Conservation (phyloP, 1,140 invertebrate genomes). For the Battus philenor region DNA sequence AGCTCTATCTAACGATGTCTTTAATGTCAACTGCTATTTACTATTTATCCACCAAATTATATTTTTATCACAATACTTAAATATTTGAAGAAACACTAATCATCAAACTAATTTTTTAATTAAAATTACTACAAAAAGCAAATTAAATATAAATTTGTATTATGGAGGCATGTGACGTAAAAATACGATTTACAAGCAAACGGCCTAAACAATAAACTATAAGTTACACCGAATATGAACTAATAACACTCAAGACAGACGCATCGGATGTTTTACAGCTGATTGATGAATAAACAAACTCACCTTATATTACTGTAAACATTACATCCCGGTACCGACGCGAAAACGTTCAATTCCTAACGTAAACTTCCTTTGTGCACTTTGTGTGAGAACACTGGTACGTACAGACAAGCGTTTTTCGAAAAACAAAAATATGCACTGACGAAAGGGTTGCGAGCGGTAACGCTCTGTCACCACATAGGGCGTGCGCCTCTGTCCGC, state of each 20-base stretch:
- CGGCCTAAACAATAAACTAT: too few relatives aligned
- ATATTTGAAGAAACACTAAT: too few relatives aligned
- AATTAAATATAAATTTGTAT: too few relatives aligned
- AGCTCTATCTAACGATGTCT: too few relatives aligned
- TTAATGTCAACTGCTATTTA: too few relatives aligned
- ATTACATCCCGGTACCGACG: slow-evolving; percentile 33
- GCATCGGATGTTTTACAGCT: slow-evolving; percentile 38
- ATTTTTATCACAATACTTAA: too few relatives aligned
- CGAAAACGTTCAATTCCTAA: slow-evolving; percentile 33
- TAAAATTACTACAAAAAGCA: too few relatives aligned
- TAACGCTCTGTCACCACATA: slow-evolving; percentile 28
- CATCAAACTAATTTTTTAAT: too few relatives aligned
- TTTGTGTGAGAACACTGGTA: slow-evolving; percentile 25
- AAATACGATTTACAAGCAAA: too few relatives aligned
- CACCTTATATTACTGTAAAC: slow-evolving; percentile 50
- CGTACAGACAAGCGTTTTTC: slow-evolving; percentile 34
- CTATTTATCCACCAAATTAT: too few relatives aligned
- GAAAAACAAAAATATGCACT: slow-evolving; percentile 49
- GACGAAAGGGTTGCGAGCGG: slow-evolving; percentile 36
- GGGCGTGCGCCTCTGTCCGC: slow-evolving; percentile 46
- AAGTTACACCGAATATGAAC: slow-evolving; percentile 3
- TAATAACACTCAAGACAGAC: slow-evolving; percentile 4
- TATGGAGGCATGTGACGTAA: too few relatives aligned
- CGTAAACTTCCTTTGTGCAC: slow-evolving; percentile 39
- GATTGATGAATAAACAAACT: slow-evolving; percentile 55